phyloP scores from a whole-genome alignment of 2,797 vertebrate genomes.

The Bovichtus variegatus region DNA sequence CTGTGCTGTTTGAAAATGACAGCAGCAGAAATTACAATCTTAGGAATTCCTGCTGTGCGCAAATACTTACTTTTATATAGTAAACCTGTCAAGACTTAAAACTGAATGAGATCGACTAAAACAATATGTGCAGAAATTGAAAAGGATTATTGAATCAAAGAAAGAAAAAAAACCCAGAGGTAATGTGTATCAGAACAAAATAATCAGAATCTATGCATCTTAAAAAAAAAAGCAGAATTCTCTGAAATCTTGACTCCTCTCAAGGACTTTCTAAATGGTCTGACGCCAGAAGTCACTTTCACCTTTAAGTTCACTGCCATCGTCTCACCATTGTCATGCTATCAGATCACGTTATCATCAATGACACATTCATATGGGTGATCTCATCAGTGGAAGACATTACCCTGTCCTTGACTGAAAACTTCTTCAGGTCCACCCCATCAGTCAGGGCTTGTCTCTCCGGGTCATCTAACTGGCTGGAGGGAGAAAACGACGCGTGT shows the following conservation, averaged over 20 bases:
- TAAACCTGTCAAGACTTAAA: neutral
- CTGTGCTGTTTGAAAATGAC: neutral
- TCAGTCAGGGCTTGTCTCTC: slow-evolving; percentile 80
- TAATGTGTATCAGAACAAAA: neutral
- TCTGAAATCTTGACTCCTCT: neutral
- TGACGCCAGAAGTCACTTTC: neutral
- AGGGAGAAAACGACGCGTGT: neutral
- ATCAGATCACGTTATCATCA: slow-evolving; percentile 15
- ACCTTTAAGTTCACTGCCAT: neutral
- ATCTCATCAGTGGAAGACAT: slow-evolving; percentile 24
- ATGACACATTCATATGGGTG: neutral
- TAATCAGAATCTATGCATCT: neutral
- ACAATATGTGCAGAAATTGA: neutral
- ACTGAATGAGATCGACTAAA: neutral
- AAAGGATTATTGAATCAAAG: neutral
- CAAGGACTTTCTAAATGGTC: neutral
- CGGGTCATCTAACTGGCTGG: slow-evolving; percentile 81
- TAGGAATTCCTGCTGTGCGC: neutral
- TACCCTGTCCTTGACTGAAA: slow-evolving; percentile 81
- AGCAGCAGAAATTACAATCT: neutral
- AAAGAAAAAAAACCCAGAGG: neutral
- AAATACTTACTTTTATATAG: slow-evolving; percentile 1
- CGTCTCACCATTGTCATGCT: neutral
- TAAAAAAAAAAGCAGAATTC: neutral
- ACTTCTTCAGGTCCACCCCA: slow-evolving; percentile 79